Evolutionary conservation across 2,888 invertebrate genomes (phyloP), one percentile per base, ranked within the genome.

Genomic region (Bombylius major): DNA sequence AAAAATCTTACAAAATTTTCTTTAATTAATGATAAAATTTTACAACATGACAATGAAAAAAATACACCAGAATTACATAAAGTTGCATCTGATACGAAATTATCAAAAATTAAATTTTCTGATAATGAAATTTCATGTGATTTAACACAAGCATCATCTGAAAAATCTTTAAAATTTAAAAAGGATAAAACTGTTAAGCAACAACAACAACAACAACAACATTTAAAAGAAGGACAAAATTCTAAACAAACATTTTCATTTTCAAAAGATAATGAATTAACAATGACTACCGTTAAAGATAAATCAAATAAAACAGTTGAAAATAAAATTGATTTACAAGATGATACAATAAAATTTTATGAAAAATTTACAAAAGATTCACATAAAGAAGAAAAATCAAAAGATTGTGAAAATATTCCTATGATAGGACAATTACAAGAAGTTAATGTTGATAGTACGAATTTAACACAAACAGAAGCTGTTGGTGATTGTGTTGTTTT

Each of bases 41-140:
- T 23, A 23, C 23, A 23, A 2, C 23, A 23, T 23, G 23, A 23
- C 23, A 23, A 44, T 32, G 49, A 54, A 14, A 32, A 42, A 31
- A 42, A 49, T 14, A 14, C 11, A 5, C 32, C 42, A 14, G 50
- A 54, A 45, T 33, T 50, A 45, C 3, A 23, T 23, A 44, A 45
- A 45, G 50, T 50, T 8, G 33, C 49, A 44, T 54, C 54, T 12
- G 53, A 53, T 32, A 39, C 53, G 9, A 53, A 53, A 11, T 42
- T 53, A 46, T 4, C 34, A 7, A 54, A 54, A 50, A 13, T 7
- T 32, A 49, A 44, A 53, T 14, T 31, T 48, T 5, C 31, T 34
- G 3, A 42, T 42, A 11, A 42, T 42, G 12, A 8, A 23, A 23
- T 23, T 23, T 1, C 23, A 23, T 23, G 23, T 42, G 34, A 8